Evolutionary conservation across 2,888 invertebrate genomes (phyloP).

Genomic region (Amaurobius ferox): DNA sequence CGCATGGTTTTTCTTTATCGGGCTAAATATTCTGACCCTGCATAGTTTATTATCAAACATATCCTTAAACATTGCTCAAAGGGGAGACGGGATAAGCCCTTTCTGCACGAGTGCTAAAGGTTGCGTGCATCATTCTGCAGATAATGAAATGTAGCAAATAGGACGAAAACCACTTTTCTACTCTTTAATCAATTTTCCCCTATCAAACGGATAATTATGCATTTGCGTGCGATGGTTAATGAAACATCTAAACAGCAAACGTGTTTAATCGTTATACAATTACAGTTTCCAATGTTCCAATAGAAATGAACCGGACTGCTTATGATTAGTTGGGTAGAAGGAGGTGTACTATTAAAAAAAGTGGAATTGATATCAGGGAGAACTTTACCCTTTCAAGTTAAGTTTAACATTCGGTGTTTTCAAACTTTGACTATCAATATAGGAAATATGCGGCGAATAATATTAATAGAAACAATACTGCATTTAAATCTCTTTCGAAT

Average conservation of each 20-base stretch:
- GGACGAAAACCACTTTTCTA: constrained; percentile 63
- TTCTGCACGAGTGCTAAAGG: constrained; percentile 22
- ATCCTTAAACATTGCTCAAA: neutral
- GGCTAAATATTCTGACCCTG: too few relatives aligned
- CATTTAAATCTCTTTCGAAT: too few relatives aligned
- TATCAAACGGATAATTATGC: constrained; percentile 71
- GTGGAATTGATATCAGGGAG: too few relatives aligned
- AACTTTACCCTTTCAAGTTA: too few relatives aligned
- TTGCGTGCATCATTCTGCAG: constrained; percentile 62
- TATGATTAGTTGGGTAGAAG: constrained; percentile 53
- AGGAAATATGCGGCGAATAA: too few relatives aligned
- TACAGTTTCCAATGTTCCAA: constrained; percentile 68
- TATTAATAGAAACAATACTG: too few relatives aligned
- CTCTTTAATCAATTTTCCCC: constrained; percentile 70
- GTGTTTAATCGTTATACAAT: constrained; percentile 71
- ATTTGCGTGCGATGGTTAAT: constrained; percentile 69
- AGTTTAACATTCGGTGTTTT: too few relatives aligned
- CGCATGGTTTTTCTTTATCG: too few relatives aligned
- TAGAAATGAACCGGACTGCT: constrained; percentile 64
- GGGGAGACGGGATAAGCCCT: constrained; percentile 34
- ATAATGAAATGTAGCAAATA: constrained; percentile 63
- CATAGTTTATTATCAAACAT: neutral
- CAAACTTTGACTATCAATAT: too few relatives aligned
- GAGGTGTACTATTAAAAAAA: too few relatives aligned
- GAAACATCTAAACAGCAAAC: constrained; percentile 69